phyloP scores from a whole-genome alignment of 2,888 invertebrate genomes.

The Myopa testacea region DNA sequence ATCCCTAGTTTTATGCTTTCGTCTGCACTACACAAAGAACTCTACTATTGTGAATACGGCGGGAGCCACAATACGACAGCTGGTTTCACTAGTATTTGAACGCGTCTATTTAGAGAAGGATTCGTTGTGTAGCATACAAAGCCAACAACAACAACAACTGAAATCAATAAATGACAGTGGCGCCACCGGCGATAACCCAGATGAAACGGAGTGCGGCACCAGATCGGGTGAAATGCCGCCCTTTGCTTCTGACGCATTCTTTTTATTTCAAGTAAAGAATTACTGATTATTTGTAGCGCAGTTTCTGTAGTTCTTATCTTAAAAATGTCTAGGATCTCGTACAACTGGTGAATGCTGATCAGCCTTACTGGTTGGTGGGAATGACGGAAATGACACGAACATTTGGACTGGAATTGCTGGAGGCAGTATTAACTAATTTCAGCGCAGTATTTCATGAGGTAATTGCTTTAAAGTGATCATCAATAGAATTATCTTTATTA shows the following conservation, averaged over 20 bases:
- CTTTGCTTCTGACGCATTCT: slow-evolving; percentile 93
- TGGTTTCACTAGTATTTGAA: slow-evolving; percentile 93
- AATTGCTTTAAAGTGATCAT: not conserved
- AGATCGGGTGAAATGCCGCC: slow-evolving; percentile 77
- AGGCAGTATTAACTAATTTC: slow-evolving; percentile 90
- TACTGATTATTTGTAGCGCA: not conserved
- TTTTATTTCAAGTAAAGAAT: slow-evolving; percentile 84
- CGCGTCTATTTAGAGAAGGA: slow-evolving; percentile 72
- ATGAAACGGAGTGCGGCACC: slow-evolving; percentile 45
- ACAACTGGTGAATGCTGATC: slow-evolving; percentile 95
- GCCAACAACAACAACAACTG: slow-evolving; percentile 30
- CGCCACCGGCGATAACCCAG: slow-evolving; percentile 46
- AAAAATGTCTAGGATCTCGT: slow-evolving; percentile 83
- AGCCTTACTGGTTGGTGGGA: slow-evolving; percentile 94
- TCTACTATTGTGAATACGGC: slow-evolving; percentile 96
- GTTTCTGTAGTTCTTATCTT: not conserved
- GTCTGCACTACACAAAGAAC: slow-evolving; percentile 95
- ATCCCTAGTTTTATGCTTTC: slow-evolving; percentile 92
- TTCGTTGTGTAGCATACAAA: slow-evolving; percentile 53
- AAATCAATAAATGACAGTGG: slow-evolving; percentile 31
- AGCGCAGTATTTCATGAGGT: slow-evolving; percentile 88
- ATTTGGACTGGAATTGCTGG: slow-evolving; percentile 94
- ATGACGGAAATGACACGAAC: slow-evolving; percentile 98
- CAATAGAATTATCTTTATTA: not conserved
- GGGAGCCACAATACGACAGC: slow-evolving; percentile 95